These are phyloP conservation scores for Syngnathus acus DNA, from an alignment of 2,797 vertebrate species.

Conservation along the genomic window DNA sequence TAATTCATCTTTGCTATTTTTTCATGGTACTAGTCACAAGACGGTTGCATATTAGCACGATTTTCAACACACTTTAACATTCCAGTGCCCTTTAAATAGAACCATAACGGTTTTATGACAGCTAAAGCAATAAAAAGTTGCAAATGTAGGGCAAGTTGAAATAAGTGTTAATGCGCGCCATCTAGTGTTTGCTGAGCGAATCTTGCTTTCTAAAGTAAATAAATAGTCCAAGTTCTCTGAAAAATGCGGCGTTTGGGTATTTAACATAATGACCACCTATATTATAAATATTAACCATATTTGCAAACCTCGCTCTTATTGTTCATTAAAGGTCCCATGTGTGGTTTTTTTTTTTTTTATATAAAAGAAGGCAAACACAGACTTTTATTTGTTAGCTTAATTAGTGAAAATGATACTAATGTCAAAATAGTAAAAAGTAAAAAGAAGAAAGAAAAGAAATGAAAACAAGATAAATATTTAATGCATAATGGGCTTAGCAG, in stretches of 20 bases:
- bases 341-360: not conserved
- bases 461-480: not conserved
- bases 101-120: not conserved
- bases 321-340: too few relatives aligned
- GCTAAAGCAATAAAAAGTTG: not conserved
- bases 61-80: not conserved
- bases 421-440: not conserved
- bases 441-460: too few relatives aligned
- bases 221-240: not conserved
- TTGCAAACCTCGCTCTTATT: not conserved
- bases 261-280: not conserved
- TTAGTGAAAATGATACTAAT: not conserved
- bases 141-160: constrained; percentile 2
- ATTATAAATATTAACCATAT: not conserved
- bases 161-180: constrained; percentile 41
- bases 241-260: not conserved
- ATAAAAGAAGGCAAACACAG: not conserved
- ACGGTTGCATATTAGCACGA: not conserved
- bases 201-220: not conserved
- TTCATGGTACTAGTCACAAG: not conserved
- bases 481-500: constrained; percentile 2
- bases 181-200: constrained; percentile 33
- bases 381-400: not conserved
- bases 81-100: not conserved
- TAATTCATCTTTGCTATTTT: not conserved